Evolutionary conservation across 2,797 vertebrate genomes (phyloP).

Genomic region (Odontamblyopus rebecca): DNA sequence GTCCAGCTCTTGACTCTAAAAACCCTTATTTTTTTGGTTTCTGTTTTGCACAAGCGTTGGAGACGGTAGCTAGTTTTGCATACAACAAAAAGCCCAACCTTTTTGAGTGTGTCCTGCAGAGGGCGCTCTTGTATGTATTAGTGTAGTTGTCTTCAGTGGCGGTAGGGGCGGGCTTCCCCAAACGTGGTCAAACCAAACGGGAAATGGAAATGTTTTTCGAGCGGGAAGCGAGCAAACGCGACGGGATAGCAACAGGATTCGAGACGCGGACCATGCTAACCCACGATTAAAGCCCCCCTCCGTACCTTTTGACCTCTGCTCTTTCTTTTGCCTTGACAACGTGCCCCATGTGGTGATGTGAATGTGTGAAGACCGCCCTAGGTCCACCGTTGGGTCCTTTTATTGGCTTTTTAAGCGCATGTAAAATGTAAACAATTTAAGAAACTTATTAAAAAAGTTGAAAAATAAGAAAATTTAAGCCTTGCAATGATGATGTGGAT

Average conservation of each 20-base stretch:
- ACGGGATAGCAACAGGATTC: conserved; percentile 41
- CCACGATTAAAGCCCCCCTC: conserved; percentile 66
- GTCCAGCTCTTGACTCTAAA: conserved; percentile 63
- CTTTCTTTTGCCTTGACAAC: conserved; percentile 87
- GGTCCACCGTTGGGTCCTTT: conserved; percentile 80
- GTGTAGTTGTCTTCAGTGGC: conserved; percentile 73
- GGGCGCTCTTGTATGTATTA: conserved; percentile 74
- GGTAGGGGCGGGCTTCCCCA: conserved; percentile 64
- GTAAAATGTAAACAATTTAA: conserved; percentile 84
- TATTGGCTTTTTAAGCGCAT: conserved; percentile 88
- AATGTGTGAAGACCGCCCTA: conserved; percentile 85
- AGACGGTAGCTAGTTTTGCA: conserved; percentile 68
- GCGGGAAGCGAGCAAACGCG: conserved; percentile 33
- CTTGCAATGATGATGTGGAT: conserved; percentile 87
- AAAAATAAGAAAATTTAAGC: conserved; percentile 80
- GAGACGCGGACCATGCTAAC: conserved; percentile 63
- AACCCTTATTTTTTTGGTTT: conserved; percentile 52
- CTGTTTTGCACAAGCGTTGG: conserved; percentile 75
- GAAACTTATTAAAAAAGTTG: conserved; percentile 73
- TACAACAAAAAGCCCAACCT: conserved; percentile 65
- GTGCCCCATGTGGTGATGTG: conserved; percentile 89
- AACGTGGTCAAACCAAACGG: not conserved
- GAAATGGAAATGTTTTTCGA: conserved; percentile 34
- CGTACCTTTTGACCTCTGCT: conserved; percentile 80
- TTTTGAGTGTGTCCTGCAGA: conserved; percentile 67